Percentiles rank a stretch among this genome's conserved stretches.
Evolutionary conservation across 2,888 invertebrate genomes (phyloP).

Genomic region (Galeopsomyia nigrocyanea): DNA sequence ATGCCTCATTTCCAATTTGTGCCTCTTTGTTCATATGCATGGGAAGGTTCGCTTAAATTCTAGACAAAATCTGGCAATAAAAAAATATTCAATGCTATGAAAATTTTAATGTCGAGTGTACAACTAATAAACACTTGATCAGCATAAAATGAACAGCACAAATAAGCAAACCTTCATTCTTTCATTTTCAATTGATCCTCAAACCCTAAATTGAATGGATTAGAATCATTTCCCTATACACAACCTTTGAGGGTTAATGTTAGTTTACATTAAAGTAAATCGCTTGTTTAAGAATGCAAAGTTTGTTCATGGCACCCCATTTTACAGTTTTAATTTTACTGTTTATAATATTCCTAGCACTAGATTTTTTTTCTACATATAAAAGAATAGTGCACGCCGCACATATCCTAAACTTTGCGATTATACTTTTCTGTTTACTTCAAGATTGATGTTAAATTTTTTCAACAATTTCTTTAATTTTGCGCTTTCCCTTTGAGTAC

Average conservation of each 20-base stretch:
- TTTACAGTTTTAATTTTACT: constrained; percentile 36
- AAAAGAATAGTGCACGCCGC: constrained; percentile 50
- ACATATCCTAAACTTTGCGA: constrained; percentile 45
- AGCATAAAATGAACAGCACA: constrained; percentile 4
- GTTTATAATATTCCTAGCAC: constrained; percentile 36
- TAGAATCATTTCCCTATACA: too few relatives aligned
- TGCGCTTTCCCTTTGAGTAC: too few relatives aligned
- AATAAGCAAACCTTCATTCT: constrained; percentile 29
- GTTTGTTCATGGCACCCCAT: constrained; percentile 59
- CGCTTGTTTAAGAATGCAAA: constrained; percentile 64
- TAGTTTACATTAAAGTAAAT: constrained; percentile 49
- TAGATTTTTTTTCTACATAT: constrained; percentile 34
- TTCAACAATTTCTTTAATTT: too few relatives aligned
- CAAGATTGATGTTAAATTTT: constrained; percentile 29
- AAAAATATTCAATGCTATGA: background rate
- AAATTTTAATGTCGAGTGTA: background rate
- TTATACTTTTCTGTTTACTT: constrained; percentile 44
- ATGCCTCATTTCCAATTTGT: too few relatives aligned
- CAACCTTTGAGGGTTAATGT: constrained; percentile 45
- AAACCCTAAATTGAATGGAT: constrained; percentile 28
- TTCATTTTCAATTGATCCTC: background rate
- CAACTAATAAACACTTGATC: background rate
- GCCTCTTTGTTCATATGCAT: constrained; percentile 11
- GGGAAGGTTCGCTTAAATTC: constrained; percentile 28
- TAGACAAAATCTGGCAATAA: background rate